phyloP scores from a whole-genome alignment of 2,888 invertebrate genomes.

The Magallana nippona region DNA sequence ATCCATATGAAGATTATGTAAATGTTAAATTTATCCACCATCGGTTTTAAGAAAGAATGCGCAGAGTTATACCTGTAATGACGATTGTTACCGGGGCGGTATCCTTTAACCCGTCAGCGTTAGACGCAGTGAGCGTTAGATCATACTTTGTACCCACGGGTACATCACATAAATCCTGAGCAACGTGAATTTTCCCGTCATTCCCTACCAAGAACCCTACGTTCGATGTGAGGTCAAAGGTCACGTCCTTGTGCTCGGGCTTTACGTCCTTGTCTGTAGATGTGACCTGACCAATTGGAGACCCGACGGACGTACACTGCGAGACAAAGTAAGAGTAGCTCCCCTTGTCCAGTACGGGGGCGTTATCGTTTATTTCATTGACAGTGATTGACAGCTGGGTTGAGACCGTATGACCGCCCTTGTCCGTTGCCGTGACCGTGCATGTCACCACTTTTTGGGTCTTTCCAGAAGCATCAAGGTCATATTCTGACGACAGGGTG shows the following conservation, averaged over 20 bases:
- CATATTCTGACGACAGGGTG: conserved; percentile 51
- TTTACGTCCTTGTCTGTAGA: conserved; percentile 54
- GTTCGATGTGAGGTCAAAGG: conserved; percentile 46
- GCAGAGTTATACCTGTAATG: conserved; percentile 31
- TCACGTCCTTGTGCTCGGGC: conserved; percentile 47
- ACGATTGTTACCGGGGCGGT: conserved; percentile 49
- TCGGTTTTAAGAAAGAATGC: too few relatives aligned
- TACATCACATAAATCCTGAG: conserved; percentile 43
- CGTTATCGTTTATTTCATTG: conserved; percentile 57
- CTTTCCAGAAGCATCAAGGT: conserved; percentile 52
- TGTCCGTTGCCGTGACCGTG: conserved; percentile 53
- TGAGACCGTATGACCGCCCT: conserved; percentile 51
- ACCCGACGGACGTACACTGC: conserved; percentile 46
- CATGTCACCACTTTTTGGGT: conserved; percentile 10
- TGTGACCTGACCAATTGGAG: conserved; percentile 40
- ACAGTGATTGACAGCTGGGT: conserved; percentile 52
- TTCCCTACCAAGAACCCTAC: conserved; percentile 47
- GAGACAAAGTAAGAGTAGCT: conserved; percentile 48
- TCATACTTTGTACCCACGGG: conserved; percentile 29
- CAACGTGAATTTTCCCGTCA: conserved; percentile 49
- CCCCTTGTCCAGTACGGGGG: conserved; percentile 49
- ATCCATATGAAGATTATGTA: too few relatives aligned
- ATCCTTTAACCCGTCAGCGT: conserved; percentile 37
- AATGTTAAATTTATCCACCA: too few relatives aligned
- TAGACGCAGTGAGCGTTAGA: conserved; percentile 41